phyloP scores from a whole-genome alignment of 2,113 vertebrate species.

The Peromyscus leucopus region DNA sequence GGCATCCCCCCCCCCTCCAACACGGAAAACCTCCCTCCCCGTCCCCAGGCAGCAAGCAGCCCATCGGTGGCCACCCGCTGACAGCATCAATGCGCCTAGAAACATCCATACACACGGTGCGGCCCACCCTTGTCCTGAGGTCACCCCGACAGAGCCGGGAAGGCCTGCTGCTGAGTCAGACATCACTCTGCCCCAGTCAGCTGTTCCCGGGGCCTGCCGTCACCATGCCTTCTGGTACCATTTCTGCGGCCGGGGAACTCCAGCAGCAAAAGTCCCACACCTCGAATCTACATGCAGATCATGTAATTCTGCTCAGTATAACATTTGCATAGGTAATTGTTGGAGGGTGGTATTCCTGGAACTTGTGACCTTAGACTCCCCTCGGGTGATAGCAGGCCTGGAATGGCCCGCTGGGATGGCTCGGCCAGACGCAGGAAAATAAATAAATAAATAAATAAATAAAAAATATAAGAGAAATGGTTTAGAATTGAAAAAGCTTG shows the following conservation, averaged over 20 bases:
- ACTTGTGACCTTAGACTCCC: not conserved
- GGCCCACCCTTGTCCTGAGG: not conserved
- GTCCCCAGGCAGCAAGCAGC: not conserved
- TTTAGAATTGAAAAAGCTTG: not conserved
- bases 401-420: not conserved
- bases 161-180: not conserved
- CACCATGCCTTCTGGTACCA: not conserved
- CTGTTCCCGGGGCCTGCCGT: not conserved
- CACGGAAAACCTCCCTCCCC: not conserved
- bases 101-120: not conserved
- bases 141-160: not conserved
- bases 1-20: not conserved
- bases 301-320: not conserved
- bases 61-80: not conserved
- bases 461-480: not conserved
- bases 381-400: not conserved
- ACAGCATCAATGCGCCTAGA: not conserved
- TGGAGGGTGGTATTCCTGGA: not conserved
- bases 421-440: not conserved
- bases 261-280: slow-evolving; percentile 44
- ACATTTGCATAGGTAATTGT: slow-evolving; percentile 35
- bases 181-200: not conserved
- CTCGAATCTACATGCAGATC: not conserved
- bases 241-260: not conserved
- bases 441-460: not conserved